Base-by-base conservation (phyloP, 92 coral and sea anemone species). In the Heliopora coerulea region DNA sequence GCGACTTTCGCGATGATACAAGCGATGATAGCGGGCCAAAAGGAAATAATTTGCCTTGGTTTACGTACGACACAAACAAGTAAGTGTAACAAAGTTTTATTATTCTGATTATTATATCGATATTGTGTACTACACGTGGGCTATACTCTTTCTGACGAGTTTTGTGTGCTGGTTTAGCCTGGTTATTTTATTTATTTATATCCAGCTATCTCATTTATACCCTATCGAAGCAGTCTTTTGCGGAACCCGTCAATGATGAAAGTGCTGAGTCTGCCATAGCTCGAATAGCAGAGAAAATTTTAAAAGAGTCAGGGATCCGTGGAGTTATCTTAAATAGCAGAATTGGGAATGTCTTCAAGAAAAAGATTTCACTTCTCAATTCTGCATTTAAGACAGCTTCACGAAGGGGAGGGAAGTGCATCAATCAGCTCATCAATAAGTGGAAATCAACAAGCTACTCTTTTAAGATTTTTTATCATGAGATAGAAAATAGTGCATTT, bases 121-220 rank as follows among this genome's bases (percentile, higher is more conserved):
- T 4, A 37, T 37, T 5, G 5, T 12, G 5, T 4, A 4, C 12
- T 37, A 37, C 12, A 37, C 5, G 12, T 37, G 12, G 6, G 6
- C 42, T 5, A 37, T 12, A 37, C 5, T 37, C 42, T 5, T 37
- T 37, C 12, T 37, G 12, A 37, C 12, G 12, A 4, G 42, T 5
- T 37, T 37, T 37, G 12, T 37, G 42, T 50, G 58, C 7, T 50
- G 26, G 58, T 50, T 50, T 6, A 50, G 6, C 17, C 6, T 50
- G 6, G 26, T 50, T 17, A 5, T 6, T 23, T 17, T 50, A 50
- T 50, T 59, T 1, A 18, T 59, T 59, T 8, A 21, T 14, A 26
- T 59, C 11, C 83, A 79, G 83, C 83, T 79, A 68, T 59, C 59
- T 79, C 21, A 79, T 79, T 68, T 41, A 79, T 56, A 66, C 29